These are phyloP conservation scores for Noctilio leporinus DNA, from an alignment of 2,113 vertebrate genomes.

Conservation along the genomic window DNA sequence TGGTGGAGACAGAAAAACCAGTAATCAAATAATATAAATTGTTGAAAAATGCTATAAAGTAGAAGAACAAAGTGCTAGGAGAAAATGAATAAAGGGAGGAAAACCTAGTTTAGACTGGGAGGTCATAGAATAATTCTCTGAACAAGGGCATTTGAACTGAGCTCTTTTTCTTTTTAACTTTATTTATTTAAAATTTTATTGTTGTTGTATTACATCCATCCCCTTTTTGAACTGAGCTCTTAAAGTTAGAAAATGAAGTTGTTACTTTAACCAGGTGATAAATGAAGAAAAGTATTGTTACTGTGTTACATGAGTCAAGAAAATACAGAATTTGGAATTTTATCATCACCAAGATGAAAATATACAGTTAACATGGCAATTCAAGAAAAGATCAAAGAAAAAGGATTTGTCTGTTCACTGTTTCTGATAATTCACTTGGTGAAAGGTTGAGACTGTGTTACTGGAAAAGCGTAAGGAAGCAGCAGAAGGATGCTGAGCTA, in stretches of 20 bases:
- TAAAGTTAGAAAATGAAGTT: not conserved
- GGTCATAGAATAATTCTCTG: not conserved
- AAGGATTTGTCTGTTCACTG: not conserved
- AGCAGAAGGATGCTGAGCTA: not conserved
- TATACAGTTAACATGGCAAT: not conserved
- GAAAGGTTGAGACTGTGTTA: not conserved
- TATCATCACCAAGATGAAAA: not conserved
- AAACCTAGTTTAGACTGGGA: not conserved
- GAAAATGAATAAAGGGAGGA: not conserved
- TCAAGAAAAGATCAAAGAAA: not conserved
- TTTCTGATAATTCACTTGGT: not conserved
- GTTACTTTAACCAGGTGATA: not conserved
- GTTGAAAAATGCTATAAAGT: not conserved
- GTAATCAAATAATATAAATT: not conserved
- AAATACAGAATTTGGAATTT: constrained; percentile 14
- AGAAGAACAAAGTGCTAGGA: not conserved
- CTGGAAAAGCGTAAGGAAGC: not conserved
- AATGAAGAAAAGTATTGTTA: not conserved
- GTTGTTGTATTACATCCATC: too few species aligned
- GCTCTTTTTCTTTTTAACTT: too few species aligned
- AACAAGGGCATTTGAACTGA: not conserved
- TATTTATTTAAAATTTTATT: too few species aligned
- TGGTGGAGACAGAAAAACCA: not conserved
- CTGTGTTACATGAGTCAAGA: not conserved
- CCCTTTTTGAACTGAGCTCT: not conserved